phyloP scores from a whole-genome alignment of 1,140 invertebrate genomes.

The Pseudomyrmex dendroicus region DNA sequence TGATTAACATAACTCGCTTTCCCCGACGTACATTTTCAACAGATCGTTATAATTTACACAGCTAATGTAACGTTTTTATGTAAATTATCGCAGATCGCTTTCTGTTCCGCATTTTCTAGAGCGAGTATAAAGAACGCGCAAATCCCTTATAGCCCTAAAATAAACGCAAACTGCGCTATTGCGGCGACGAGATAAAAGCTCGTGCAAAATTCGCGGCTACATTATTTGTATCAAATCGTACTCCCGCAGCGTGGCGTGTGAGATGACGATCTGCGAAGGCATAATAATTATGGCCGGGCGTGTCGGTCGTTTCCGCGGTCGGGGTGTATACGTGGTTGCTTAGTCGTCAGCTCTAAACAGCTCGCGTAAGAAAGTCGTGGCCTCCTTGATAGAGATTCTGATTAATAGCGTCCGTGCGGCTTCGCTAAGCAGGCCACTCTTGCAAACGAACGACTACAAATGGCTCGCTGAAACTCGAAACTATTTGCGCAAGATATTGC shows the following conservation, averaged over 20 bases:
- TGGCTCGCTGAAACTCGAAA: background rate
- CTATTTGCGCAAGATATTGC: background rate
- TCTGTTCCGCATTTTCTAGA: background rate
- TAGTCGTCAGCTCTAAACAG: constrained; percentile 24
- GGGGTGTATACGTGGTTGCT: background rate
- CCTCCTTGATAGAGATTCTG: constrained; percentile 34
- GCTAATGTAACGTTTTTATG: background rate
- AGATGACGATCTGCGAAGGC: constrained; percentile 48
- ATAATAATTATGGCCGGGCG: constrained; percentile 46
- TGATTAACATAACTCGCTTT: constrained; percentile 20
- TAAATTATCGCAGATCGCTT: constrained; percentile 2
- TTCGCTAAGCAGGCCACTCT: constrained; percentile 35
- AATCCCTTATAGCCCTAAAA: background rate
- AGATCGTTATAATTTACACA: constrained; percentile 1
- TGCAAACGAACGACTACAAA: background rate
- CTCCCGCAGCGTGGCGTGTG: constrained; percentile 37
- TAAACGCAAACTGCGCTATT: background rate
- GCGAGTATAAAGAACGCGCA: background rate
- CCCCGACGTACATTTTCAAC: background rate
- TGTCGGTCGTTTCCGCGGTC: constrained; percentile 37
- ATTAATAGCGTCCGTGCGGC: constrained; percentile 34
- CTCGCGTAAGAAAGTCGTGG: constrained; percentile 40
- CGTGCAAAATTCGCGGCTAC: constrained; percentile 1
- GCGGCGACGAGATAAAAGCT: constrained; percentile 31
- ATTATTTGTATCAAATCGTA: constrained; percentile 25